Evolutionary conservation across 64 coral and sea anemone species (phyloP), one percentile per base, ranked within the genome.

Genomic region (Catalaphyllia jardinei): DNA sequence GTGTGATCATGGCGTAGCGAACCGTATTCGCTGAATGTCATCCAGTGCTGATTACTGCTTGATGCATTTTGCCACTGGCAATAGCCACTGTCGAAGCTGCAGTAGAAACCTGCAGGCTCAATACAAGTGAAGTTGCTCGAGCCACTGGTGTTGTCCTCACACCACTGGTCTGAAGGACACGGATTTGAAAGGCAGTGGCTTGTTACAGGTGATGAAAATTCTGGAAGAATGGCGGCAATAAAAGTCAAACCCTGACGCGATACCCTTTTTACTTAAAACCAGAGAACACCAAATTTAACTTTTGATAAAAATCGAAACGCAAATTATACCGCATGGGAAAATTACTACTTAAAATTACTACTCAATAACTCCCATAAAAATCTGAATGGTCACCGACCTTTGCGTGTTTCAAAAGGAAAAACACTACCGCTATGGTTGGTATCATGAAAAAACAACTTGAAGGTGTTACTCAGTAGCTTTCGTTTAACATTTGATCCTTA

Each of bases 141-240:
- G 15, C 33, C 15, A 29, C 14, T 74, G 72, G 31, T 38, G 13
- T 18, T 14, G 39, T 74, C 29, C 15, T 74, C 29, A 38, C 72
- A 74, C 72, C 72, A 74, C 14, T 74, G 72, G 72, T 74, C 14
- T 33, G 72, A 74, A 17, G 72, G 16, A 74, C 72, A 74, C 31
- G 72, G 72, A 74, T 18, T 33, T 33, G 29, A 74, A 15, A 74
- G 72, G 72, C 72, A 74, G 72, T 8, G 29, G 29, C 12, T 74
- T 38, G 72, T 74, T 1, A 33, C 4, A 1, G 72, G 29, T 33
- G 72, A 74, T 33, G 72, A 74, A 74, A 74, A 16, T 38, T 74
- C 72, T 74, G 12, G 17, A 24, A 74, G 33, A 33, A 35, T 31
- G 31, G 8, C 10, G 24, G n/a, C 65, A 69, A 29, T 69, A 69